phyloP scores from a whole-genome alignment of 2,888 invertebrate genomes.

The Dryadula phaetusa region DNA sequence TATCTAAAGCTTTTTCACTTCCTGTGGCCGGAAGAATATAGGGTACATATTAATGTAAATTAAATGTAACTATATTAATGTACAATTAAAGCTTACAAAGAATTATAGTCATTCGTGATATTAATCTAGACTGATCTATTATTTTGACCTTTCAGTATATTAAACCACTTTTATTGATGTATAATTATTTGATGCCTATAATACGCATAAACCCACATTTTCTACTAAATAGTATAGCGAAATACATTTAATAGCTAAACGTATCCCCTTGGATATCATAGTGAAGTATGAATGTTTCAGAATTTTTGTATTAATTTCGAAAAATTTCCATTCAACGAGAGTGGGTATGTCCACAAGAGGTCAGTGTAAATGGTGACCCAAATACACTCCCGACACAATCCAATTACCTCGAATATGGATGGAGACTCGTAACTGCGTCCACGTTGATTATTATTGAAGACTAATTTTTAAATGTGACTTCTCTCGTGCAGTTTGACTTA shows the following conservation, averaged over 20 bases:
- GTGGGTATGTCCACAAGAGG: conserved; percentile 62
- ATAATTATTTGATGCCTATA: no score
- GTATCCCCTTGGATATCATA: background rate
- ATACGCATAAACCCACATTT: background rate
- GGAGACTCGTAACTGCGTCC: conserved; percentile 52
- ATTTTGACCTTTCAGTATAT: no score
- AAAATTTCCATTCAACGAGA: conserved; percentile 39
- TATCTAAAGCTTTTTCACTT: no score
- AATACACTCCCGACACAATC: conserved; percentile 66
- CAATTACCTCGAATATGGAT: conserved; percentile 65
- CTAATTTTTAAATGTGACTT: conserved; percentile 30
- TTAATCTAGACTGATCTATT: no score
- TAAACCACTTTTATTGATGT: no score
- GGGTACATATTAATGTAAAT: no score
- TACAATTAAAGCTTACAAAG: no score
- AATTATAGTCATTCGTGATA: no score
- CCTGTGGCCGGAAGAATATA: no score
- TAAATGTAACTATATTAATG: no score
- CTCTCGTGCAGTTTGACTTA: background rate
- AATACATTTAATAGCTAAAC: background rate
- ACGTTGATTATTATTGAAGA: conserved; percentile 50
- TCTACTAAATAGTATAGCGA: background rate
- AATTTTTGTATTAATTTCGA: conserved; percentile 33
- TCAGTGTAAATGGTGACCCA: conserved; percentile 67
- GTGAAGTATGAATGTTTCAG: background rate